These are phyloP conservation scores for Lottia gigantea DNA, from an alignment of 2,888 invertebrate genomes.

Conservation along the genomic window DNA sequence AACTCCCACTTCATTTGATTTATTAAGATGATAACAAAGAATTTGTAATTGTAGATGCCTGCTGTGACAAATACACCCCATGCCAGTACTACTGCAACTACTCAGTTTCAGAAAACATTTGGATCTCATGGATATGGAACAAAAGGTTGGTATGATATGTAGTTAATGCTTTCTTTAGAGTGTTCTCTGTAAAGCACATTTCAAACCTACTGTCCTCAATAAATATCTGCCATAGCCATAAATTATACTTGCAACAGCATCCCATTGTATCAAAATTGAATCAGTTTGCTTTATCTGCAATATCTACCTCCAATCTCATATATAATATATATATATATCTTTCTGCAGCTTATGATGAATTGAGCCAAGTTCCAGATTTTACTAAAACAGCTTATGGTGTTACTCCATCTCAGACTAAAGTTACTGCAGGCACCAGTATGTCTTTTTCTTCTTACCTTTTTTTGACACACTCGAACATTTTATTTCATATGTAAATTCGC, in stretches of 20 bases:
- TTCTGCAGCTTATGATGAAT: conserved; percentile 73
- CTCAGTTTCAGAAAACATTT: conserved; percentile 74
- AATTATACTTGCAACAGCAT: too few relatives aligned
- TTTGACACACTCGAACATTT: background rate
- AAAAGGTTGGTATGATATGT: conserved; percentile 44
- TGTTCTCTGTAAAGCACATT: too few relatives aligned
- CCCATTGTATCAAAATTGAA: too few relatives aligned
- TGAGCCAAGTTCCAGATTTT: conserved; percentile 70
- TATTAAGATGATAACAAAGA: too few relatives aligned
- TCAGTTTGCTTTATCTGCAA: too few relatives aligned
- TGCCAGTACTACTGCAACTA: conserved; percentile 74
- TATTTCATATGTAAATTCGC: background rate
- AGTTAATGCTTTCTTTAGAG: too few relatives aligned
- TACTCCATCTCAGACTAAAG: conserved; percentile 70
- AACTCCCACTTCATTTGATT: too few relatives aligned
- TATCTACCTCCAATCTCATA: background rate
- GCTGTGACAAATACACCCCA: conserved; percentile 78
- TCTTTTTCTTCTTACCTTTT: conserved; percentile 4
- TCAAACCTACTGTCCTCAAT: too few relatives aligned
- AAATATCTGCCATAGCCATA: too few relatives aligned
- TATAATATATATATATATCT: background rate
- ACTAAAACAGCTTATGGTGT: conserved; percentile 71
- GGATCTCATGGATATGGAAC: conserved; percentile 65
- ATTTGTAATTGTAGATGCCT: conserved; percentile 67
- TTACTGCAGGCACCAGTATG: conserved; percentile 60